Base-by-base conservation (phyloP, 30 jellyfish, hydroid and myxozoan species). In the Aurelia aurita complex sp. Pacific region DNA sequence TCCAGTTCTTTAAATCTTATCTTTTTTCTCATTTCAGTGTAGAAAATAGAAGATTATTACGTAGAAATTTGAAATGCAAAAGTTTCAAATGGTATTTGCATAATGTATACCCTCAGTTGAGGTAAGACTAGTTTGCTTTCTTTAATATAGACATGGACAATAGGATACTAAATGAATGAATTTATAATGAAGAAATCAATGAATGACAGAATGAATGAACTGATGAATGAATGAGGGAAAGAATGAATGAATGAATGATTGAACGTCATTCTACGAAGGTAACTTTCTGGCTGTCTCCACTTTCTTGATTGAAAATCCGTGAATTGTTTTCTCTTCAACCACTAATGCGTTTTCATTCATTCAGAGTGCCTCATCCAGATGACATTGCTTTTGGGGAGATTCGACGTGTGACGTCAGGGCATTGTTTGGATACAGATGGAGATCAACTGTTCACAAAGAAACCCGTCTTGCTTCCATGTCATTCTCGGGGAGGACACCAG, bases 361-460 rank as follows among this genome's bases (percentile, higher is more conserved):
- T 59, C 65, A 91, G 98, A 81, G 77, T 91, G 15, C 96, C 96
- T 1, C 57, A 85, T 2, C 57, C 83, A 1, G 90, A 91, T 23
- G 94, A 71, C 33, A 52, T 79, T 33, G 96, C 98, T 11, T 86
- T 61, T 38, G 98, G 98, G 32, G 98, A 91, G 74, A 50, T 91
- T 34, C 79, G 81, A 73, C 80, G 90, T 55, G 61, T 71, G 36
- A 71, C 81, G 32, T 32, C 82, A 57, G 62, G 14, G 29, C 65
- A 43, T 19, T 88, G 94, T 74, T 11, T 71, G 34, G 97, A 51
- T 62, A 13, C 83, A 1, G 59, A 19, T 62, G 77, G 92, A 1
- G 14, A 40, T 40, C 52, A 40, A 40, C 9, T 2, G 52, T 40
- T 40, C 10, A 0, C 52, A 40, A 40, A 55, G 32, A 32, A 54